Percentiles rank a stretch among this genome's conserved stretches.
phyloP scores from a whole-genome alignment of 1,140 invertebrate genomes.

The Proctacanthus coquilletti region DNA sequence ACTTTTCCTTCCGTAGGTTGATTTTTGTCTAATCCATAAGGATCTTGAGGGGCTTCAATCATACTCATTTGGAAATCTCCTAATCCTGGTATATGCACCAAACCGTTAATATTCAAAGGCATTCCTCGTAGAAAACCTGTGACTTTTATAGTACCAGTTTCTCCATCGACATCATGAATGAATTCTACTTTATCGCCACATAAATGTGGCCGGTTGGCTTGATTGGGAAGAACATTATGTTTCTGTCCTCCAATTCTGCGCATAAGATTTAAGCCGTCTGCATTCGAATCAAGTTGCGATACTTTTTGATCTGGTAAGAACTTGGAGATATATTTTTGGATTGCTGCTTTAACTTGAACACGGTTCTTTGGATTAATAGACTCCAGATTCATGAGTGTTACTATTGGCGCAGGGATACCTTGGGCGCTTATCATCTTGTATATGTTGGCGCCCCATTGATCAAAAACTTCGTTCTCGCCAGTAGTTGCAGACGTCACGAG shows the following conservation, averaged over 20 bases:
- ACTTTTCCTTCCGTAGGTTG: conserved; percentile 24
- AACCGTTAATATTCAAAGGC: conserved; percentile 66
- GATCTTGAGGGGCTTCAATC: conserved; percentile 61
- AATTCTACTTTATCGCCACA: conserved; percentile 65
- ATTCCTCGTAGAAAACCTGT: conserved; percentile 73
- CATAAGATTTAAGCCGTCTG: conserved; percentile 65
- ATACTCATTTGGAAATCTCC: conserved; percentile 83
- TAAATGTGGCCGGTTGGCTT: conserved; percentile 63
- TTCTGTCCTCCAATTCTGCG: conserved; percentile 70
- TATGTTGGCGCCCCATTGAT: conserved; percentile 59
- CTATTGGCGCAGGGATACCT: conserved; percentile 63
- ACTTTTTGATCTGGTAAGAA: conserved; percentile 75
- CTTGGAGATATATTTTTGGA: conserved; percentile 59
- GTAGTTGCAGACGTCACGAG: conserved; percentile 50
- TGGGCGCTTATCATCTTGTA: conserved; percentile 60
- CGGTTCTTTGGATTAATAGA: conserved; percentile 55
- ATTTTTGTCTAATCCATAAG: conserved; percentile 46
- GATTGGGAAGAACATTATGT: conserved; percentile 50
- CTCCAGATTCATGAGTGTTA: conserved; percentile 62
- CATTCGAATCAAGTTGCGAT: conserved; percentile 51
- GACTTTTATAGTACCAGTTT: conserved; percentile 59
- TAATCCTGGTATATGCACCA: conserved; percentile 79
- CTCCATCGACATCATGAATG: conserved; percentile 34
- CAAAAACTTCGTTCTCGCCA: conserved; percentile 39
- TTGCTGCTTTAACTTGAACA: conserved; percentile 51